phyloP scores from a whole-genome alignment of 2,113 vertebrate species.

The Peromyscus leucopus region DNA sequence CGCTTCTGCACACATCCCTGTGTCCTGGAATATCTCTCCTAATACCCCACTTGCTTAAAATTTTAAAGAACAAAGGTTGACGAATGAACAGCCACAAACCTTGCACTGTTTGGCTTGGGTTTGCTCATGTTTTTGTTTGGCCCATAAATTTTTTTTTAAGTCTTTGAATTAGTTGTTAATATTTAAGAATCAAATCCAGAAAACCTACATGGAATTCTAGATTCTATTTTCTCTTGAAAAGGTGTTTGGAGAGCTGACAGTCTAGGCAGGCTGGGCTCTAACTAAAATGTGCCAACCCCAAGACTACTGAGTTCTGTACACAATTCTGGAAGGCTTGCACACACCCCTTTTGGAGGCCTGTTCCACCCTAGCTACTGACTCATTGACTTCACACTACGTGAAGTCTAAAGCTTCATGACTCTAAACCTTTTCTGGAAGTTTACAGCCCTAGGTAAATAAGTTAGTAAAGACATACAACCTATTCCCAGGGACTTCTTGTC shows the following conservation, averaged over 20 bases:
- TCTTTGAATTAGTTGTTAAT: background rate
- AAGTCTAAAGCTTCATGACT: background rate
- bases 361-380: accelerated
- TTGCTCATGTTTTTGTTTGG: background rate
- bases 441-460: background rate
- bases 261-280: background rate
- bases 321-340: background rate
- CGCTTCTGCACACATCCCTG: background rate
- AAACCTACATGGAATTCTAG: background rate
- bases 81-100: background rate
- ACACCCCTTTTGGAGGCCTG: too few relatives aligned
- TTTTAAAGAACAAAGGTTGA: background rate
- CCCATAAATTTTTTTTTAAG: conserved; percentile 26
- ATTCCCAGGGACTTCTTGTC: background rate
- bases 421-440: background rate
- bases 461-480: background rate
- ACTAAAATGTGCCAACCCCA: background rate
- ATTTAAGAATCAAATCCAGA: background rate
- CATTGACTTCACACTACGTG: background rate
- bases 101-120: background rate
- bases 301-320: accelerated
- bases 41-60: background rate
- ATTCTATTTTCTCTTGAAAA: conserved; percentile 47
- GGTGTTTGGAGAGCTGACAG: background rate
- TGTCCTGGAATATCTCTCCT: conserved; percentile 15